Base-by-base conservation (phyloP, 2,113 vertebrate genomes). In the Ranitomeya imitator region DNA sequence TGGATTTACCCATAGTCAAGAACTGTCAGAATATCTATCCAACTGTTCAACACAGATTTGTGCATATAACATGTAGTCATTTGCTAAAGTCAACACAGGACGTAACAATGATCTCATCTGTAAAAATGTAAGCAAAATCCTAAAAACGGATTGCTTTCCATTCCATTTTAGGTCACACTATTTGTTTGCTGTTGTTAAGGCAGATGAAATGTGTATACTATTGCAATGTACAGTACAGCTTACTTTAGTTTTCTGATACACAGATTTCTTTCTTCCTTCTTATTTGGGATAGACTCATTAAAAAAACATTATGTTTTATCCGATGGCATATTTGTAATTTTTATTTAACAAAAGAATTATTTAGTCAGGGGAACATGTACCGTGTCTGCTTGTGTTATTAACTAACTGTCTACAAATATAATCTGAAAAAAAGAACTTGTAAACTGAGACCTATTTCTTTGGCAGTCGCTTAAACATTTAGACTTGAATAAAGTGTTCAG, bases 401-500 rank as follows among this genome's bases (percentile, higher is more conserved):
- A 83, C 79, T 76, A 74, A 76, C 86, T 83, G 86, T 88, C 86
- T 83, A 52, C 57, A 83, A 88, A 88, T 88, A 83, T 88, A 88
- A 88, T 83, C 86, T 63, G 37, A 81, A 87, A 87, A 87, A 82
- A 82, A 82, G 74, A 83, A 76, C 31, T 83, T 54, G 79, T 83
- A 88, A 88, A 88, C 86, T 14, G 45, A 88, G 57, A 76, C 14
- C 67, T 60, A 60, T 76, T 83, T 83, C 55, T 83, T 83, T 88
- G 69, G 79, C 45, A 88, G 55, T 82, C 57, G 59, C 71, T 88
- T 77, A 88, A 88, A 83, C 80, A 88, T 88, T 88, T 88, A 84
- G 87, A 83, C 87, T 88, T 60, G 19, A 63, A 55, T 45, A 77
- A 88, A 83, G 69, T 67, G 37, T 26, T n/a, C 15, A 55, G 57